These are phyloP conservation scores for Grammatotria lemairii DNA, from an alignment of 2,113 vertebrate species.

Conservation along the genomic window DNA sequence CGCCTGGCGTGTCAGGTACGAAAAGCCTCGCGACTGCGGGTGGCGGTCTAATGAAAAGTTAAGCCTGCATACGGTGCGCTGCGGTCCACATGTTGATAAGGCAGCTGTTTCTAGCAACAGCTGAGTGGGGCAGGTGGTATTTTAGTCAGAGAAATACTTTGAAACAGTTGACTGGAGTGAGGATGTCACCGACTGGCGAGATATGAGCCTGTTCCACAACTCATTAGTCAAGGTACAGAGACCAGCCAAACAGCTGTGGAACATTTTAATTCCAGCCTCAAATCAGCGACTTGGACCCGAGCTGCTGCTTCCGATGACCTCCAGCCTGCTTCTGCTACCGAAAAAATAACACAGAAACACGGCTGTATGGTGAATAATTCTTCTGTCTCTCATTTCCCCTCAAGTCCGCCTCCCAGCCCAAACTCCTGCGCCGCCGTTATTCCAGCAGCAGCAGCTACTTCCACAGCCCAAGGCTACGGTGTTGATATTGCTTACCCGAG, in stretches of 20 bases:
- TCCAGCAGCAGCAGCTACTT: constrained; percentile 20
- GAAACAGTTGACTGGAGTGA: constrained; percentile 50
- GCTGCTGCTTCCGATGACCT: constrained; percentile 37
- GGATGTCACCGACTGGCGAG: constrained; percentile 37
- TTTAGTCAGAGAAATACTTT: constrained; percentile 50
- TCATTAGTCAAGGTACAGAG: constrained; percentile 58
- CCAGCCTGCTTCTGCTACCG: not conserved
- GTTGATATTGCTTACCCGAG: constrained; percentile 40
- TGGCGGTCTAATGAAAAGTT: constrained; percentile 5
- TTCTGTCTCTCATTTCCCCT: not conserved
- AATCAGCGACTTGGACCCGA: constrained; percentile 40
- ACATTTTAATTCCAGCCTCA: constrained; percentile 48
- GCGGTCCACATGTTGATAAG: constrained; percentile 8
- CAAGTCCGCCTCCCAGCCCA: not conserved
- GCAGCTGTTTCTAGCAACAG: constrained; percentile 50
- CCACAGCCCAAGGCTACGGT: constrained; percentile 13
- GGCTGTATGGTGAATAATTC: constrained; percentile 6
- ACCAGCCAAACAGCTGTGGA: constrained; percentile 59
- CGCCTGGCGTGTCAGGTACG: not conserved
- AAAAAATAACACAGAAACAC: constrained; percentile 12
- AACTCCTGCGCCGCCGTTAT: not conserved
- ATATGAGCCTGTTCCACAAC: constrained; percentile 50
- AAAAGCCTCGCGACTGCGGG: not conserved
- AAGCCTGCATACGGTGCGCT: not conserved
- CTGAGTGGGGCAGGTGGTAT: constrained; percentile 59